Percentiles rank a stretch among this genome's conserved stretches.
Conservation (phyloP, 2,113 vertebrate genomes). For the Zosterops japonicus region DNA sequence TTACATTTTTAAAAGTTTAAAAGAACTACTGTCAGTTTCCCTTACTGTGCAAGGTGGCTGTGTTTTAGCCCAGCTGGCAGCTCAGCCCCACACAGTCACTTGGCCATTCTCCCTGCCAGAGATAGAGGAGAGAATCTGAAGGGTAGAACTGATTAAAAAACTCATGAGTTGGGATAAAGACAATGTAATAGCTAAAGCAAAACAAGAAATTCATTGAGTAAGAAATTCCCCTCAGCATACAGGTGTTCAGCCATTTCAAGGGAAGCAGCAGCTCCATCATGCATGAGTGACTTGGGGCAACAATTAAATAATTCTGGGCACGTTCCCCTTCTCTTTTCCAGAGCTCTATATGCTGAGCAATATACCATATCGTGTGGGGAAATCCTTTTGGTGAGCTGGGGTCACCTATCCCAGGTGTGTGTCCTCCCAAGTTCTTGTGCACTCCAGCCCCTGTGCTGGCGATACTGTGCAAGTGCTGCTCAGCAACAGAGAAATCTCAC, state of each 20-base stretch:
- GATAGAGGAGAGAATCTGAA: not conserved
- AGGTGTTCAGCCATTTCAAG: not conserved
- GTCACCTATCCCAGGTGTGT: not conserved
- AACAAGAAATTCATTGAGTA: not conserved
- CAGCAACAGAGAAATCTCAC: not conserved
- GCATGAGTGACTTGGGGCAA: not conserved
- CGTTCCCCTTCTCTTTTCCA: not conserved
- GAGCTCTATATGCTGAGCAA: not conserved
- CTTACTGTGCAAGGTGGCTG: not conserved
- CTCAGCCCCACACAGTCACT: not conserved
- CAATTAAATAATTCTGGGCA: not conserved
- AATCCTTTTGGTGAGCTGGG: not conserved
- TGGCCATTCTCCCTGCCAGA: not conserved
- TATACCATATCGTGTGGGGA: not conserved
- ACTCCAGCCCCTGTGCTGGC: not conserved
- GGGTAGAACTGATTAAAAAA: not conserved
- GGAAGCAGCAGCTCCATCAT: not conserved
- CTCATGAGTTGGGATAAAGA: not conserved
- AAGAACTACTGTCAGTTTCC: slow-evolving; percentile 15
- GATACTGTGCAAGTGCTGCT: not conserved
- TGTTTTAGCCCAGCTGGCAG: not conserved
- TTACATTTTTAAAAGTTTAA: slow-evolving; percentile 6
- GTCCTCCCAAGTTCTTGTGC: too few species aligned
- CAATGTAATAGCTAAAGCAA: not conserved
- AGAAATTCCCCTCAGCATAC: not conserved